A percentile compares a stretch with the other conserved stretches of the same genome.
These are phyloP conservation scores for Sylvilagus floridanus DNA, from an alignment of 2,797 vertebrate genomes.

Conservation along the genomic window DNA sequence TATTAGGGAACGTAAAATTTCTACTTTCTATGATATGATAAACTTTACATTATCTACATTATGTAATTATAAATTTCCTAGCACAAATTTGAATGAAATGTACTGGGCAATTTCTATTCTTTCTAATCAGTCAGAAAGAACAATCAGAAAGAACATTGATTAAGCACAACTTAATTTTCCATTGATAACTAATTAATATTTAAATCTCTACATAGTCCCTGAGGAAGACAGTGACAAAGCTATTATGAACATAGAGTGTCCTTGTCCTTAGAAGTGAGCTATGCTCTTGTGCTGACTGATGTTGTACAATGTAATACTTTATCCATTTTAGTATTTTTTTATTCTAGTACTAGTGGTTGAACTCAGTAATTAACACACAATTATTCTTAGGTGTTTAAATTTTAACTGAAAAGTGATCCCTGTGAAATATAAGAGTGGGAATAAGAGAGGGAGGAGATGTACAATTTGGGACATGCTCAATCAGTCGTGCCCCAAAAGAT, in stretches of 20 bases:
- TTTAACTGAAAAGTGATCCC: too few relatives aligned
- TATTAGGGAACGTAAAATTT: neutral
- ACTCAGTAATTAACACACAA: too few relatives aligned
- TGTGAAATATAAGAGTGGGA: too few relatives aligned
- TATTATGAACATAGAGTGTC: neutral
- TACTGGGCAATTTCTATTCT: neutral
- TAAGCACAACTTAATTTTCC: conserved; percentile 76
- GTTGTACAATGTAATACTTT: too few relatives aligned
- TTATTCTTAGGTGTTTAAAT: too few relatives aligned
- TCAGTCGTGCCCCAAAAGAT: too few relatives aligned
- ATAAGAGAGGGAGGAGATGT: too few relatives aligned
- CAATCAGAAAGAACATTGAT: conserved; percentile 58
- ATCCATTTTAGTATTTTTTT: too few relatives aligned
- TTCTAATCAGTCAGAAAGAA: neutral
- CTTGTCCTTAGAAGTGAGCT: neutral
- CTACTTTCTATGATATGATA: neutral
- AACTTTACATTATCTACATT: neutral
- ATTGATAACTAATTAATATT: conserved; percentile 66
- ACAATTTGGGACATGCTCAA: too few relatives aligned
- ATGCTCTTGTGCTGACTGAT: too few relatives aligned
- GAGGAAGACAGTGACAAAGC: neutral
- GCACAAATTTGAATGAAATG: neutral
- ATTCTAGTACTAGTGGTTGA: too few relatives aligned
- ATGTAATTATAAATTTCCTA: neutral
- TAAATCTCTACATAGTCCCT: conserved; percentile 63